Base-by-base conservation (phyloP, 2,888 invertebrate genomes). In the Agrochola circellaris region DNA sequence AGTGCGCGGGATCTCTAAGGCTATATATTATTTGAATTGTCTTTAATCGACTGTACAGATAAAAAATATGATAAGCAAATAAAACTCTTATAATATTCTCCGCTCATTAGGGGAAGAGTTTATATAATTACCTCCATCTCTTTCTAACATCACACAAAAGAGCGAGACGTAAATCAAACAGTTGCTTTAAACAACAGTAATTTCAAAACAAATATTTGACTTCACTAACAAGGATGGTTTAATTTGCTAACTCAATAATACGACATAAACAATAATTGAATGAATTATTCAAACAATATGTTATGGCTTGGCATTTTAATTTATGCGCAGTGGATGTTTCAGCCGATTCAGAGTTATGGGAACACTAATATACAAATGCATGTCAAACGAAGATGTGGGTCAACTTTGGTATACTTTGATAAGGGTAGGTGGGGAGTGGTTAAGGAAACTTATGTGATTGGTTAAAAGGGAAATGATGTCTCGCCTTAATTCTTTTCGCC, bases 251-350 rank as follows among this genome's bases (percentile, higher is more conserved):
- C 80, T 79, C 61, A 77, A 84, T 89, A 58, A 51, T 51, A 64
- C 42, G n/a, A 62, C 56, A 58, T 74, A 89, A 89, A 89, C 89
- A 87, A 81, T 81, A 65, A 78, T 78, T 81, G 30, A 81, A 78
- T 78, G 75, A 74, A 78, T 81, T 51, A 74, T 78, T 81, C 78
- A 78, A 78, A 64, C 75, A 77, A 75, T 66, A 61, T 81, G 81
- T 77, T 76, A n/a, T n/a, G 76, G 79, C 81, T 88, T 79, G 17
- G 20, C 30, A 56, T 86, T 86, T 82, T 86, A 88, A 87, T 88
- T 79, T 83, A 87, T 88, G 85, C 85, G 60, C 74, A 78, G 26
- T 26, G 86, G 83, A 73, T 87, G 79, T 86, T 87, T 81, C 77
- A 70, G 42, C 34, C 26, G 42, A 58, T 78, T 17, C 26, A 26